Evolutionary conservation across 2,888 invertebrate genomes (phyloP), one percentile per base, ranked within the genome.

Genomic region (Drosophila kambysellisi): DNA sequence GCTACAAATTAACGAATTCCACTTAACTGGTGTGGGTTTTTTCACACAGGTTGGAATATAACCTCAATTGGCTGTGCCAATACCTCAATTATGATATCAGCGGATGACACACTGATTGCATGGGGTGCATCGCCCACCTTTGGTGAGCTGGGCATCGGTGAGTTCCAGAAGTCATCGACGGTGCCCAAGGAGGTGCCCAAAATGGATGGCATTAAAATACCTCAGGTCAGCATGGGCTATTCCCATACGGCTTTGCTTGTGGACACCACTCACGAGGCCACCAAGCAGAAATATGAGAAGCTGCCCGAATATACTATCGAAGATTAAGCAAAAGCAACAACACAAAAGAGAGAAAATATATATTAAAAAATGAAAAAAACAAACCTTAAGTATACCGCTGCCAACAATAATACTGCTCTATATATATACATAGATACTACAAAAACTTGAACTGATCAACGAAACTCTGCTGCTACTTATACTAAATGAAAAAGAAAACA

Each of bases 61-160:
- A 95, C 97, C 68, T 95, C 96, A 81, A 95, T 98, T 48, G 98
- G 96, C 3, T 96, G 97, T 62, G 96, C 96, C 69, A 95, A 96
- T 91, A 97, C 97, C 0, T 97, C 97, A 35, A 95, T 97, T 67
- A 95, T 98, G 59, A 95, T 98, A 41, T 96, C 97, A 0, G 98
- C 98, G 0, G 99, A 99, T 92, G 97, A 98, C 58, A 96, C 96
- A 25, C 95, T 98, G 7, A 97, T 99, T 81, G 96, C 97, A 35
- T 98, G 98, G 98, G 98, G 98, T 4, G 96, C 97, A n/a, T 96
- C 97, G 48, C 98, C 98, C 0, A 98, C 98, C 4, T 98, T 96
- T 89, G 99, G 99, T 0, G 98, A 98, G 94, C 94, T 99, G 94
- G 98, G 98, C 73, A 96, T 97, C 74, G 98, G 98, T 0, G 98